These are phyloP conservation scores for Gyrodactylus bullatarudis DNA, from an alignment of 1,140 invertebrate genomes.

Conservation along the genomic window DNA sequence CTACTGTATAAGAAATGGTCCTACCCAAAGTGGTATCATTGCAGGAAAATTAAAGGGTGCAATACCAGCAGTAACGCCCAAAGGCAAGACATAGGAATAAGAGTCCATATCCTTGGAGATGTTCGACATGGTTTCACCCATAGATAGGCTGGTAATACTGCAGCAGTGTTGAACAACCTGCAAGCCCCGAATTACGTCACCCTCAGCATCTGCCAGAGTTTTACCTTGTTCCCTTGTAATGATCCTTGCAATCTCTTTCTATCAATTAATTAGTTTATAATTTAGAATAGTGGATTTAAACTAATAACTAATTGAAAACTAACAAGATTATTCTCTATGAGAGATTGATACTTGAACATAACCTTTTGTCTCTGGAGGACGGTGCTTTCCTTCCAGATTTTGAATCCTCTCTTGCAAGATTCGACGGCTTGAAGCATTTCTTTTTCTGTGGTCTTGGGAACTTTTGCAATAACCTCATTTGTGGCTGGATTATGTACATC, in stretches of 20 bases:
- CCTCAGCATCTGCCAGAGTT: conserved; percentile 74
- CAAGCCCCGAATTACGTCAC: conserved; percentile 74
- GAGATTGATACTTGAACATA: conserved; percentile 57
- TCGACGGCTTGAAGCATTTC: conserved; percentile 70
- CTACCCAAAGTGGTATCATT: conserved; percentile 85
- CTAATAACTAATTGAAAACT: too few species aligned
- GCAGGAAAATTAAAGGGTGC: conserved; percentile 54
- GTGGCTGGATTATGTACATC: conserved; percentile 57
- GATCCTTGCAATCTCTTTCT: conserved; percentile 52
- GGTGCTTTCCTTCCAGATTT: conserved; percentile 58
- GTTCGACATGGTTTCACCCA: conserved; percentile 60
- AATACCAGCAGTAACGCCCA: conserved; percentile 57
- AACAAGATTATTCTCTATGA: conserved; percentile 40
- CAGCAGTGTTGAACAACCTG: conserved; percentile 76
- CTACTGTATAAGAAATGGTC: conserved; percentile 7
- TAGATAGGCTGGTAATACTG: conserved; percentile 49
- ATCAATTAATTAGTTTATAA: conserved; percentile 21
- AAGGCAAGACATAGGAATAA: conserved; percentile 43
- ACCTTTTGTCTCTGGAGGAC: conserved; percentile 64
- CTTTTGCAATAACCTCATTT: conserved; percentile 34
- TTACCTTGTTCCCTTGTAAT: conserved; percentile 90
- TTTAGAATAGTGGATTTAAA: background rate
- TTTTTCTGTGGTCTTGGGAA: conserved; percentile 50
- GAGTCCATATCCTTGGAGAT: conserved; percentile 45
- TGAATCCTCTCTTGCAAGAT: conserved; percentile 44